Base-by-base conservation (phyloP, 2,113 vertebrate genomes). In the Platichthys flesus region DNA sequence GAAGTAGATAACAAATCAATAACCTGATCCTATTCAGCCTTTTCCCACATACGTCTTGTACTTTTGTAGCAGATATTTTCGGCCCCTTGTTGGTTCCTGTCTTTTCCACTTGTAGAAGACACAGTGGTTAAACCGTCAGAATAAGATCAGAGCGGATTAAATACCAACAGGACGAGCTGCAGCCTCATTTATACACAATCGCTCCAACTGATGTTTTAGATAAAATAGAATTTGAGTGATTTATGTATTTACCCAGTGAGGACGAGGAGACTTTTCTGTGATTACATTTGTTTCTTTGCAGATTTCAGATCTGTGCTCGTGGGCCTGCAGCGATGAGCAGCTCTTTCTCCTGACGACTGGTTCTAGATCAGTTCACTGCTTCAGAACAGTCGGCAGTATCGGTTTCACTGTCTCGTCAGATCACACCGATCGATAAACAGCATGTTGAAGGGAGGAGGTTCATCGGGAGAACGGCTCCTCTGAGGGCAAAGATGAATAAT, bases 1-100 rank as follows among this genome's bases (percentile, higher is more conserved):
- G 80, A 73, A 86, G 85, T 74, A 68, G 76, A 85, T 84, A 40
- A 75, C 42, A 71, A 84, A 90, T 90, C 89, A 77, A 86, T 89
- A 76, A 60, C 4, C 35, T 79, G 71, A 85, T 87, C 85, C 82
- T 68, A 67, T 82, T 74, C 82, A 59, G 78, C 28, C 67, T 85
- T 82, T 84, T 84, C 78, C 72, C 83, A 78, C 87, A 82, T 85
- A 72, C 24, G 78, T 84, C 89, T 78, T 79, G 87, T 9, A 9
- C 35, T 2, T 37, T 37, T 87, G 84, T 26, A 69, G 72, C 2
- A 26, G 62, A 74, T 81, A 67, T 88, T 83, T 79, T 66, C 57
- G 73, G 80, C 56, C 79, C 75, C 71, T 76, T 55, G 65, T 78
- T 84, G 81, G 54, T 21, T 81, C 56, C 40, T 79, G 73, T 85